phyloP scores from a whole-genome alignment of 1,140 invertebrate species.

The Drosophila bocki region DNA sequence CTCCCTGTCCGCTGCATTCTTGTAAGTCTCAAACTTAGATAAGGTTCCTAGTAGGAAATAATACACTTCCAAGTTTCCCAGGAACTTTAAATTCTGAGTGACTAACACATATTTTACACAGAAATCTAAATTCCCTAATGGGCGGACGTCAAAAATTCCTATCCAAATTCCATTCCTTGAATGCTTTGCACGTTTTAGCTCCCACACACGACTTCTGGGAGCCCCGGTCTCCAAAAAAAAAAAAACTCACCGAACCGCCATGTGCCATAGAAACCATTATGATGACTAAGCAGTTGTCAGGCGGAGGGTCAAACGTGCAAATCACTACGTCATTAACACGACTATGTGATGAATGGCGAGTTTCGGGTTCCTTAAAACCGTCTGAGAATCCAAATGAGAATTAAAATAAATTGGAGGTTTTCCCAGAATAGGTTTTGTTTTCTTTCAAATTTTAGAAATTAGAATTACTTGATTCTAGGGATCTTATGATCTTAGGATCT shows the following conservation, averaged over 20 bases:
- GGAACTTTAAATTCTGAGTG: background rate
- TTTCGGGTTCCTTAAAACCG: background rate
- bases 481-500: too few species aligned
- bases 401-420: slow-evolving; percentile 1
- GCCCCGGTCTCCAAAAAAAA: slow-evolving; percentile 7
- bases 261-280: slow-evolving; percentile 31
- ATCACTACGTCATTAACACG: slow-evolving; percentile 26
- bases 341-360: slow-evolving; percentile 12
- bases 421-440: background rate
- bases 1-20: background rate
- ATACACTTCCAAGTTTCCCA: background rate
- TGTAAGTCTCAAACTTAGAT: slow-evolving; percentile 11
- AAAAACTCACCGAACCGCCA: slow-evolving; percentile 40
- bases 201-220: slow-evolving; percentile 5
- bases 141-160: slow-evolving; percentile 8
- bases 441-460: background rate
- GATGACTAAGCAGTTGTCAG: slow-evolving; percentile 40
- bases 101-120: slow-evolving; percentile 10
- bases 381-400: slow-evolving; percentile 1
- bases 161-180: slow-evolving; percentile 27
- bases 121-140: slow-evolving; percentile 43
- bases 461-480: background rate
- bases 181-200: slow-evolving; percentile 50
- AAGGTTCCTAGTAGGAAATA: background rate
- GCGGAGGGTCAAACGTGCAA: slow-evolving; percentile 25